Conservation (phyloP, 2,888 invertebrate species). For the Lasioglossum marginatum region DNA sequence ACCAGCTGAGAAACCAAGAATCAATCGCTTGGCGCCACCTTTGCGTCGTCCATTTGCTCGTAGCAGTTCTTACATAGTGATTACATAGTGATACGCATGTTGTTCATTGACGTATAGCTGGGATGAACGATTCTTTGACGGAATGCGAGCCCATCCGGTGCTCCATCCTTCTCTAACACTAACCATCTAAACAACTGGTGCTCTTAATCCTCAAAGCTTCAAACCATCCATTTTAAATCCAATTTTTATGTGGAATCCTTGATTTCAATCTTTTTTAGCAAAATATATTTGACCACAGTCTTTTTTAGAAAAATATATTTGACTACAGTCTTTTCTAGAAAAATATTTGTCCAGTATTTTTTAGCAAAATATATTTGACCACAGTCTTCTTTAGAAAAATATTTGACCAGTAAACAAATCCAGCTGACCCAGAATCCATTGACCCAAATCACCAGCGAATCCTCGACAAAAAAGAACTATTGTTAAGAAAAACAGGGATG, state of each 20-base stretch:
- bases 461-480: neutral
- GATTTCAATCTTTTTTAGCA: no score
- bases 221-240: no score
- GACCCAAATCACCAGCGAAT: neutral
- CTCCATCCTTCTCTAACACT: conserved; percentile 42
- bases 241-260: no score
- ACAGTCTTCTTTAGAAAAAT: no score
- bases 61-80: conserved; percentile 59
- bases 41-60: conserved; percentile 62
- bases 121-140: conserved; percentile 71
- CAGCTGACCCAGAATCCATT: neutral
- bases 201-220: no score
- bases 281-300: no score
- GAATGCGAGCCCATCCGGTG: conserved; percentile 36
- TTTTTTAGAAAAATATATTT: no score
- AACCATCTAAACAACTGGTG: conserved; percentile 16
- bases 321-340: no score
- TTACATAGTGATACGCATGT: conserved; percentile 67
- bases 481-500: conserved; percentile 10
- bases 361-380: no score
- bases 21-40: conserved; percentile 65
- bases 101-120: conserved; percentile 53
- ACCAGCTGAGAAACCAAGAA: conserved; percentile 59
- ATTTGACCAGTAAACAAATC: neutral
- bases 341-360: no score